Base-by-base conservation (phyloP, 1,140 invertebrate species). In the Augochlora pura region DNA sequence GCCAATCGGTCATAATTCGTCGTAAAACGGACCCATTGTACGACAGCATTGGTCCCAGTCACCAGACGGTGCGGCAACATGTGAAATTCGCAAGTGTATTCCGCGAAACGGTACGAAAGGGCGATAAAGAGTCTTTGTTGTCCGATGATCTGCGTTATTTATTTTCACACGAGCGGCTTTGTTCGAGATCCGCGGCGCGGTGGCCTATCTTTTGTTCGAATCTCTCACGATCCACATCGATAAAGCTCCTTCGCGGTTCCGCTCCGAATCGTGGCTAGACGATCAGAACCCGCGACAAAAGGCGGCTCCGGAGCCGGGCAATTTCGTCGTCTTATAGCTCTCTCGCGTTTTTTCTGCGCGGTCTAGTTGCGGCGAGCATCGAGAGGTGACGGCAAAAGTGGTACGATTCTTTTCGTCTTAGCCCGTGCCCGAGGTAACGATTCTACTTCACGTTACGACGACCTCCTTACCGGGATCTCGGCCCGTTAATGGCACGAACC, bases 361-460 rank as follows among this genome's bases (percentile, higher is more conserved):
- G 86, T 90, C 89, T 90, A 90, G 82, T 90, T 90, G 80, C 87
- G 82, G 74, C 72, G 62, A 69, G 52, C 64, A 68, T 63, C 66
- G 77, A 72, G 77, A 81, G 76, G 71, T 54, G 46, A 60, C 32
- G 52, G 16, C 67, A 82, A 72, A 86, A 86, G 85, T 85, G 74
- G 85, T 71, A 86, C 73, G 27, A 81, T 82, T 86, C 39, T 83
- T 83, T 83, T 83, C 73, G 79, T 72, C 57, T 42, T 72, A 73
- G 71, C 68, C 68, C 76, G 65, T 81, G 70, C 68, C 38, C 66
- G 52, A 77, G 66, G 68, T 81, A 70, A 85, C 80, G 62, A 85
- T 38, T 77, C 77, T 75, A 78, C 78, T 79, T 86, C 57, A 77
- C 9, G 46, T 63, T 32, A 25, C 52, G 14, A 59, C 62, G 63